Evolutionary conservation across 2,888 invertebrate species (phyloP).

Genomic region (Caenorhabditis auriculariae): DNA sequence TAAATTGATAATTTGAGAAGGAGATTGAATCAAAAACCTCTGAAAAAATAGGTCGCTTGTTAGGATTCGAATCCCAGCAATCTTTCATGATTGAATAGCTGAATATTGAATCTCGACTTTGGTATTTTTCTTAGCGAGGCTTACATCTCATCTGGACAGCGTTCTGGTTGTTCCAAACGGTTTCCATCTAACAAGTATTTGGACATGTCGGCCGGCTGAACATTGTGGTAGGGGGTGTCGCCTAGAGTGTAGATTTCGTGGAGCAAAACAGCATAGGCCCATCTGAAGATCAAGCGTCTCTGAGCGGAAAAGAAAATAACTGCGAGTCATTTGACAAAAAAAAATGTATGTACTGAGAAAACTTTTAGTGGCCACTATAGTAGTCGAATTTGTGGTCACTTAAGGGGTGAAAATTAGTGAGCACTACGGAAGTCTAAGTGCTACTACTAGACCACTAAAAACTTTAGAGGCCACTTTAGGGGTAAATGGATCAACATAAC

Average conservation of each 20-base stretch:
- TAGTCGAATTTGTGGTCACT: too few species aligned
- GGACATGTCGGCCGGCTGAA: slow-evolving; percentile 48
- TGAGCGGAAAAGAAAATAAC: too few species aligned
- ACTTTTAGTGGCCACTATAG: too few species aligned
- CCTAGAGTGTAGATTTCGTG: slow-evolving; percentile 56
- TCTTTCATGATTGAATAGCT: slow-evolving; percentile 43
- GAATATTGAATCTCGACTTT: slow-evolving; percentile 2
- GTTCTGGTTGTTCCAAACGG: slow-evolving; percentile 44
- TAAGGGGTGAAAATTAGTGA: too few species aligned
- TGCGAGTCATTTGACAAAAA: too few species aligned
- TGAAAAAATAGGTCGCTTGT: slow-evolving; percentile 38
- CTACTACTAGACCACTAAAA: too few species aligned
- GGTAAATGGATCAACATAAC: too few species aligned
- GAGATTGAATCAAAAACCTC: slow-evolving; percentile 10
- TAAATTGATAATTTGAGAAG: too few species aligned
- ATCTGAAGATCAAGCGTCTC: slow-evolving; percentile 26
- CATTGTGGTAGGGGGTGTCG: slow-evolving; percentile 47
- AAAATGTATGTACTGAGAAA: too few species aligned
- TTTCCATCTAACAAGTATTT: slow-evolving; percentile 39
- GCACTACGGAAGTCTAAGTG: too few species aligned
- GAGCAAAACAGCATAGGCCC: slow-evolving; percentile 54
- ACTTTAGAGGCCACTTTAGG: too few species aligned
- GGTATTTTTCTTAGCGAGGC: too few species aligned
- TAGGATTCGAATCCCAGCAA: slow-evolving; percentile 30
- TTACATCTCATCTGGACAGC: slow-evolving; percentile 51